phyloP scores from a whole-genome alignment of 2,888 invertebrate species.

The Nephrocerus scutellatus region DNA sequence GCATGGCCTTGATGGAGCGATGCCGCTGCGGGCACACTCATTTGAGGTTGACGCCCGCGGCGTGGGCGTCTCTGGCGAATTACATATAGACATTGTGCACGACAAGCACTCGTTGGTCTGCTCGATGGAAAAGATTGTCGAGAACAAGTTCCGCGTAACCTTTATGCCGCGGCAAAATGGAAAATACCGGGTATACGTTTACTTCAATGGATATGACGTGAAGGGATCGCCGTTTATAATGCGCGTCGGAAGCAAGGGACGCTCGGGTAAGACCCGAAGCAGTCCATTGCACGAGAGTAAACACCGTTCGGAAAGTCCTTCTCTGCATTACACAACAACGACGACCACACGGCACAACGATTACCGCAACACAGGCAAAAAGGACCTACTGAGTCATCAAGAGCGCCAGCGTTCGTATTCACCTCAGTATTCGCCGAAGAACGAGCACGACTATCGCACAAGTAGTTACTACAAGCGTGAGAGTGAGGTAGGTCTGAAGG shows the following conservation, averaged over 20 bases:
- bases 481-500: constrained; percentile 39
- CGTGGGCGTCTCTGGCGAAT: constrained; percentile 78
- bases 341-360: constrained; percentile 42
- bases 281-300: constrained; percentile 53
- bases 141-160: constrained; percentile 68
- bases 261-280: constrained; percentile 51
- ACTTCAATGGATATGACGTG: constrained; percentile 85
- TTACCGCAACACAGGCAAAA: constrained; percentile 33
- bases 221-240: constrained; percentile 81
- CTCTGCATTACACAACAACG: constrained; percentile 46
- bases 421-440: constrained; percentile 45
- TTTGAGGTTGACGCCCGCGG: constrained; percentile 69
- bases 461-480: constrained; percentile 46
- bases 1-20: constrained; percentile 71
- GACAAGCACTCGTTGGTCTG: constrained; percentile 79
- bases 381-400: constrained; percentile 26
- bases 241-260: constrained; percentile 69
- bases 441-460: constrained; percentile 40
- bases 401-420: constrained; percentile 44
- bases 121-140: constrained; percentile 71
- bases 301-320: constrained; percentile 47
- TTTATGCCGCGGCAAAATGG: constrained; percentile 73
- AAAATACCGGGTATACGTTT: constrained; percentile 78
- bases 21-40: constrained; percentile 80
- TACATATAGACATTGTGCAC: constrained; percentile 84